phyloP scores from a whole-genome alignment of 2,113 vertebrate genomes.

The Sarotherodon lohbergeri region DNA sequence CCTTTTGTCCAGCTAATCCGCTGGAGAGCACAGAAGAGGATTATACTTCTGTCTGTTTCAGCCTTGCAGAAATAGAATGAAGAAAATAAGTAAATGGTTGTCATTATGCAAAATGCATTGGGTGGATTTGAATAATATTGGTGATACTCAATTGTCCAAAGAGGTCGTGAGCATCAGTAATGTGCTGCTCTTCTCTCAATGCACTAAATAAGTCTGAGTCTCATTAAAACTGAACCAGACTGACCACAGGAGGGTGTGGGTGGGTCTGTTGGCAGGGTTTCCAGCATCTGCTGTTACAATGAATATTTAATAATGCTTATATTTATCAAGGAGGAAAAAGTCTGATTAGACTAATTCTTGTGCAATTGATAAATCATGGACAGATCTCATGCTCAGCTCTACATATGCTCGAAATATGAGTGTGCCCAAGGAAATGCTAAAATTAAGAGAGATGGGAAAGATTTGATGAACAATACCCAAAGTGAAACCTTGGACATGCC shows the following conservation, averaged over 20 bases:
- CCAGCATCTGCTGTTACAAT: not conserved
- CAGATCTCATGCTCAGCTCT: not conserved
- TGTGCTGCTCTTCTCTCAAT: not conserved
- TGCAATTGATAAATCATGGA: not conserved
- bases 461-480: not conserved
- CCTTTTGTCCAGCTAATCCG: not conserved
- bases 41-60: not conserved
- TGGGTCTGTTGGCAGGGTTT: not conserved
- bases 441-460: not conserved
- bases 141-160: not conserved
- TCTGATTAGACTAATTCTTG: not conserved
- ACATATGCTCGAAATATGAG: not conserved
- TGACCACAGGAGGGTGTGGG: not conserved
- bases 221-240: constrained; percentile 24
- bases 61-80: not conserved
- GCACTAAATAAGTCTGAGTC: not conserved
- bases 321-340: not conserved
- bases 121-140: not conserved
- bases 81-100: not conserved
- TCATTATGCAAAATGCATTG: not conserved
- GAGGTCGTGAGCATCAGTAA: not conserved
- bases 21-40: not conserved
- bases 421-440: not conserved
- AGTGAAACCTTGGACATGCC: not conserved
- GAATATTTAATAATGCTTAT: not conserved